A percentile compares a stretch with the other conserved stretches of the same genome.
phyloP scores from a whole-genome alignment of 1,140 invertebrate species.

The Euschistus heros region DNA sequence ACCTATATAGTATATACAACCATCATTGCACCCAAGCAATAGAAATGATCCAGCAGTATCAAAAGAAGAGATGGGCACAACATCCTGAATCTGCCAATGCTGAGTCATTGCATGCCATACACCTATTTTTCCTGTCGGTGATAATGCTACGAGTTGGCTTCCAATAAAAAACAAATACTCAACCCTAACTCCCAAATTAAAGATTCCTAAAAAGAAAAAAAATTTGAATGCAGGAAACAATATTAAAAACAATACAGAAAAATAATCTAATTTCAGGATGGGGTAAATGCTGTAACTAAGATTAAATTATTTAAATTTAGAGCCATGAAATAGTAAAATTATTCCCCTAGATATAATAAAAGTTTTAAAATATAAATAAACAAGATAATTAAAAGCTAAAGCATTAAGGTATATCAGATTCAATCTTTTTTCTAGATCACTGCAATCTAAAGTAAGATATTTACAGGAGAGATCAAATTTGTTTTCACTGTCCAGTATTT shows the following conservation, averaged over 20 bases:
- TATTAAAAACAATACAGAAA: neutral
- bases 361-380: no score
- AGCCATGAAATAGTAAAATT: neutral
- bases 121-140: constrained; percentile 89
- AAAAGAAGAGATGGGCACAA: constrained; percentile 87
- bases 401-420: no score
- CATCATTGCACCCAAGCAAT: constrained; percentile 87
- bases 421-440: no score
- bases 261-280: neutral
- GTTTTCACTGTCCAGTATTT: no score
- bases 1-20: constrained; percentile 96
- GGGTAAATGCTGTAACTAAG: no score
- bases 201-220: constrained; percentile 49
- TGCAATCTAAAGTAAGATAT: no score
- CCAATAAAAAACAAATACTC: constrained; percentile 97
- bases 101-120: constrained; percentile 98
- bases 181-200: constrained; percentile 82
- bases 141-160: constrained; percentile 88
- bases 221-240: neutral
- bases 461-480: no score
- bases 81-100: constrained; percentile 95
- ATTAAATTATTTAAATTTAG: no score
- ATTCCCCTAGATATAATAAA: no score
- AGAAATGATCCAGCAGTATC: constrained; percentile 94
- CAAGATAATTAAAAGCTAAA: no score